A percentile compares a stretch with the other conserved stretches of the same genome.
Conservation (phyloP, 2,888 invertebrate species). For the Subacronicta megacephala region DNA sequence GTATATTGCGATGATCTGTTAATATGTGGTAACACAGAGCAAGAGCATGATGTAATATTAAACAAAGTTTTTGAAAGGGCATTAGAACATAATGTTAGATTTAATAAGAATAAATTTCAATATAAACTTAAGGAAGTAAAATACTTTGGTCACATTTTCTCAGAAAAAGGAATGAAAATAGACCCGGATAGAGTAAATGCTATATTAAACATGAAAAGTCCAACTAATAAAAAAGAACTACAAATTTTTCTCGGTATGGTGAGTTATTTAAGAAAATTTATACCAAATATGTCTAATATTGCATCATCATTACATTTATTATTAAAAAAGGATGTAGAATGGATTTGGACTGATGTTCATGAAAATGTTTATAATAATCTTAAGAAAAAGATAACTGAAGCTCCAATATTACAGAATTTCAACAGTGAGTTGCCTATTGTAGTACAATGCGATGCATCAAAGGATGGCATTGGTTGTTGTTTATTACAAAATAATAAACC, state of each 20-base stretch:
- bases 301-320: constrained; percentile 13
- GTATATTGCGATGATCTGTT: constrained; percentile 51
- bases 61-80: constrained; percentile 36
- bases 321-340: constrained; percentile 35
- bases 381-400: constrained; percentile 13
- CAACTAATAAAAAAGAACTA: constrained; percentile 44
- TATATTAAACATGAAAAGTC: constrained; percentile 40
- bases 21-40: constrained; percentile 4
- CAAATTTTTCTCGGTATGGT: constrained; percentile 44
- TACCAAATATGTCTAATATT: constrained; percentile 33
- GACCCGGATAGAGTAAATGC: constrained; percentile 37
- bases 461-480: constrained; percentile 34
- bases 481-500: constrained; percentile 41
- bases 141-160: constrained; percentile 57
- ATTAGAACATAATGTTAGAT: constrained; percentile 37
- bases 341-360: constrained; percentile 21
- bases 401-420: constrained; percentile 24
- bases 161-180: constrained; percentile 34
- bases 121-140: constrained; percentile 46
- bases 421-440: constrained; percentile 10
- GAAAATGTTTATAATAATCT: constrained; percentile 23
- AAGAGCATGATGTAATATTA: constrained; percentile 41
- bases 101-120: constrained; percentile 56
- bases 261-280: constrained; percentile 44
- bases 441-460: constrained; percentile 33